Conservation (phyloP, 2,888 invertebrate species). For the Drosophila anomelani region DNA sequence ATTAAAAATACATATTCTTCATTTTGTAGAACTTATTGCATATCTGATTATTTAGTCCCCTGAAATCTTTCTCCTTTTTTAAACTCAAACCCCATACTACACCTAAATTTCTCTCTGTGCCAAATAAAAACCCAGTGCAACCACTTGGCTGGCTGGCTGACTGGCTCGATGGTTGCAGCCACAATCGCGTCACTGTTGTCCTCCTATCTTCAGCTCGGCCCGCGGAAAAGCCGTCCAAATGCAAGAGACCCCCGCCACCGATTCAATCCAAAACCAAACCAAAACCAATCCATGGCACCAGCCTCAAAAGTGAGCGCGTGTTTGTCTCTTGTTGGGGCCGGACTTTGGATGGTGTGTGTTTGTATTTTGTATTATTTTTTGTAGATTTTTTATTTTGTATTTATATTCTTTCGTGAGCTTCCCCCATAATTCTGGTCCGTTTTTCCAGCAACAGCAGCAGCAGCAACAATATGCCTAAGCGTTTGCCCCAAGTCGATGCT, state of each 20-base stretch:
- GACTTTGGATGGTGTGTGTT: conserved; percentile 41
- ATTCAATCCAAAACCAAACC: conserved; percentile 9
- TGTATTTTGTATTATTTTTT: conserved; percentile 25
- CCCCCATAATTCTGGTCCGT: conserved; percentile 60
- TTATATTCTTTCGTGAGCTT: conserved; percentile 65
- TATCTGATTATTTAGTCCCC: no score
- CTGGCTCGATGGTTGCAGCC: conserved; percentile 19
- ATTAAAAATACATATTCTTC: no score
- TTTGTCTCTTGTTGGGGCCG: conserved; percentile 61
- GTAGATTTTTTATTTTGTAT: conserved; percentile 42
- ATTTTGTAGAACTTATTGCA: no score
- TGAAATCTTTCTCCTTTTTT: no score
- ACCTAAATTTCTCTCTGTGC: conserved; percentile 4
- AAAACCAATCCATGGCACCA: conserved; percentile 4
- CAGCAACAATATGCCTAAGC: conserved; percentile 40
- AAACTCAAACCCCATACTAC: no score
- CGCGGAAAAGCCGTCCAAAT: background rate
- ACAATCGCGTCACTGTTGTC: conserved; percentile 12
- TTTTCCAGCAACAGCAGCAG: conserved; percentile 19
- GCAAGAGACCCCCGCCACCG: background rate
- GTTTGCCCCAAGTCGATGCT: conserved; percentile 52
- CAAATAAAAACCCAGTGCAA: conserved; percentile 6
- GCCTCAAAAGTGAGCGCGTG: conserved; percentile 53
- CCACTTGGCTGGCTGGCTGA: conserved; percentile 14
- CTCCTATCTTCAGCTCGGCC: background rate